Evolutionary conservation across 1,140 invertebrate species (phyloP).

Genomic region (Cydia amplana): DNA sequence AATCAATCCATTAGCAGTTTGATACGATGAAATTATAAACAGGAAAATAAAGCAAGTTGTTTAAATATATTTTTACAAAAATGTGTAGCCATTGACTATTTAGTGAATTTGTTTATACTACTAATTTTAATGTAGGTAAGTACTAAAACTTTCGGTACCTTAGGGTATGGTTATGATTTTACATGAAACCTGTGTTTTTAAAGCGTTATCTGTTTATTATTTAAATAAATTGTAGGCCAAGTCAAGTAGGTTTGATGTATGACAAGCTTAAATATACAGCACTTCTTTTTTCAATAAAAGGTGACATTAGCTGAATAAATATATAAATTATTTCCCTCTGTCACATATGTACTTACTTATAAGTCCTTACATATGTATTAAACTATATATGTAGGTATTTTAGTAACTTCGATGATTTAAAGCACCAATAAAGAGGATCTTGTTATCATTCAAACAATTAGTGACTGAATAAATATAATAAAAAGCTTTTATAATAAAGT

Average conservation of each 20-base stretch:
- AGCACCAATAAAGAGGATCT: background rate
- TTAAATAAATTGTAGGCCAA: background rate
- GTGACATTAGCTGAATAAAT: background rate
- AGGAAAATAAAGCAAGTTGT: background rate
- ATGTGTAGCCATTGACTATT: too few relatives aligned
- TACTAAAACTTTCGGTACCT: background rate
- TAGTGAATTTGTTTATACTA: background rate
- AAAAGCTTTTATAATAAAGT: constrained; percentile 45
- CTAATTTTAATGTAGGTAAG: too few relatives aligned
- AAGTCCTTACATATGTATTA: background rate
- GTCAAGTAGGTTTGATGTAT: background rate
- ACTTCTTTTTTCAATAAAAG: background rate
- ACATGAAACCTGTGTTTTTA: background rate
- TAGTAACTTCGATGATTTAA: background rate
- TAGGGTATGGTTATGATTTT: background rate
- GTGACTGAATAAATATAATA: constrained; percentile 13
- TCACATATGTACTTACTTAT: too few relatives aligned
- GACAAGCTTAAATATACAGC: background rate
- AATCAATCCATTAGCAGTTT: background rate
- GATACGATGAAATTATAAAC: background rate
- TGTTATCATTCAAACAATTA: background rate
- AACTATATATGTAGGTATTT: background rate
- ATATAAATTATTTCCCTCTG: background rate
- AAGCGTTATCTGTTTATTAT: background rate
- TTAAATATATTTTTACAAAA: background rate